Evolutionary conservation across 2,113 vertebrate species (phyloP).

Genomic region (Pundamilia nyererei): DNA sequence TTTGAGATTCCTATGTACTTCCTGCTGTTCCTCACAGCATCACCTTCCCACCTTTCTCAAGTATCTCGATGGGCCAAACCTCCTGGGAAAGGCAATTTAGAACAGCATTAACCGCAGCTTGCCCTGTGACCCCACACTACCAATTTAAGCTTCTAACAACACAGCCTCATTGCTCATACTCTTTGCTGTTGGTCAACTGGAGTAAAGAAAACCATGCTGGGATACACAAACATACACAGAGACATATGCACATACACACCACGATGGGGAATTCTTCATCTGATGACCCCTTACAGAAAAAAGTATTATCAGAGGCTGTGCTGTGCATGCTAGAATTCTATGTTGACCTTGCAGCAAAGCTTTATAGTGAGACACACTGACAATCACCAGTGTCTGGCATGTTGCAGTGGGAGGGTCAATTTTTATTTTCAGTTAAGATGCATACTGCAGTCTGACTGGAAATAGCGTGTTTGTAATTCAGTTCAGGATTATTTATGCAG

Average conservation of each 20-base stretch:
- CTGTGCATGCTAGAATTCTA: constrained; percentile 22
- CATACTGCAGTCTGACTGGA: neutral
- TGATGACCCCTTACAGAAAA: constrained; percentile 36
- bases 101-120: constrained; percentile 50
- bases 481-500: neutral
- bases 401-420: neutral
- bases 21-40: constrained; percentile 11
- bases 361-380: neutral
- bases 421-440: neutral
- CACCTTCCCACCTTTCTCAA: constrained; percentile 49
- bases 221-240: neutral
- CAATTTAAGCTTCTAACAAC: constrained; percentile 44
- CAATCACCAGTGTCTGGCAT: neutral
- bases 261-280: constrained; percentile 28
- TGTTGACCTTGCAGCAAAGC: constrained; percentile 32
- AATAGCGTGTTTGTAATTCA: neutral
- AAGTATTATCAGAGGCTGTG: constrained; percentile 37
- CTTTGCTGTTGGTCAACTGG: neutral
- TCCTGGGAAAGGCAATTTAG: constrained; percentile 64
- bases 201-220: constrained; percentile 2
- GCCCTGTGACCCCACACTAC: constrained; percentile 39
- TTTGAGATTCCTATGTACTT: neutral
- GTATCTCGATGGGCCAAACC: constrained; percentile 36
- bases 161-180: neutral
- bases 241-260: neutral